Evolutionary conservation across 2,888 invertebrate genomes (phyloP), one percentile per base, ranked within the genome.

Genomic region (Ecliptopera silaceata): DNA sequence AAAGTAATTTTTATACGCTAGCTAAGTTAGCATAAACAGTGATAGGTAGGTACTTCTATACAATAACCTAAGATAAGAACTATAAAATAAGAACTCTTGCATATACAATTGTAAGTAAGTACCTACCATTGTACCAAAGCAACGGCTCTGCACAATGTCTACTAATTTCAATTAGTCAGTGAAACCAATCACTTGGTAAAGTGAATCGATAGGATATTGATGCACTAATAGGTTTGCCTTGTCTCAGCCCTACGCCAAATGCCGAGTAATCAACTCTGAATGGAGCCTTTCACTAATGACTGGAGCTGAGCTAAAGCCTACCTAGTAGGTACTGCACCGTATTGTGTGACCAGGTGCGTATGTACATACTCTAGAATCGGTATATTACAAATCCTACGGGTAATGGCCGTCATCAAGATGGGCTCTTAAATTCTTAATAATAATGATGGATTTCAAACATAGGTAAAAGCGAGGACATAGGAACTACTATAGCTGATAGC

Each of bases 201-300:
- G 55, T 61, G 55, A 64, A 70, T 66, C 70, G 68, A 74, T 77
- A 64, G 66, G 58, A 70, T 70, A 77, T 76, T 74, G 72, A 71
- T 74, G 78, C 73, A 71, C 71, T 79, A 82, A 79, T 79, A 74
- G 74, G 71, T 70, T 70, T 70, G 79, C 83, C 79, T 82, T 80
- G 80, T 82, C 69, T 69, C 64, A 43, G 66, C 64, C 70, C 66
- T 69, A 69, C 71, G 71, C 71, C 75, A 76, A 80, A 79, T 74
- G 70, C 70, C 71, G 63, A 71, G 74, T 75, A 77, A 81, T 80
- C 74, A 79, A 75, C 65, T 64, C 72, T 65, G 65, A 65, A 71
- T 68, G 68, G 66, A 60, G 59, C 68, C 70, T 69, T 70, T 63
- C 68, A 64, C 72, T 75, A 79, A 79, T 79, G 72, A 71, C 70